Conservation (phyloP, 2,797 vertebrate genomes). For the Pelodytes ibericus region DNA sequence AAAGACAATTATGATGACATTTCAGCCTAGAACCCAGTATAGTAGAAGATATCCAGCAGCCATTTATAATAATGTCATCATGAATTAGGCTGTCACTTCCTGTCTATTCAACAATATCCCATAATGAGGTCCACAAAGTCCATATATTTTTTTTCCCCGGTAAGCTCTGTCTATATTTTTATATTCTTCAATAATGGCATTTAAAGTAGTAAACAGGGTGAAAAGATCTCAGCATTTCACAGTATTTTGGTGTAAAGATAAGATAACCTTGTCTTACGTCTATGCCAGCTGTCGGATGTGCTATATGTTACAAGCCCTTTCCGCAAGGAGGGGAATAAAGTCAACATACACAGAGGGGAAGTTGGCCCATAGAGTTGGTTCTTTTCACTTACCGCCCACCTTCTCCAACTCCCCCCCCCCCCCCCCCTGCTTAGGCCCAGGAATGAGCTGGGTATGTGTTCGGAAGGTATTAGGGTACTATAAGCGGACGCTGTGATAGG, state of each 20-base stretch:
- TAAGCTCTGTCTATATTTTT: conserved; percentile 38
- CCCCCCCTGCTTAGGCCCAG: too few species aligned
- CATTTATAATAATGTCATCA: conserved; percentile 50
- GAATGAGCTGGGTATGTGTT: too few species aligned
- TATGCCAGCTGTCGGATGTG: neutral
- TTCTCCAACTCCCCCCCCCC: too few species aligned
- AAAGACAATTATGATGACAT: conserved; percentile 54
- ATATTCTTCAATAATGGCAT: conserved; percentile 42
- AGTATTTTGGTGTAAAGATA: neutral
- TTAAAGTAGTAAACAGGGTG: conserved; percentile 46
- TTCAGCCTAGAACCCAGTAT: conserved; percentile 36
- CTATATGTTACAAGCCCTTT: neutral
- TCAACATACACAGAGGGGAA: neutral
- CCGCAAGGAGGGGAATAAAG: too few species aligned
- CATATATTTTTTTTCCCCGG: conserved; percentile 20
- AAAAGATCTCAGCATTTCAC: neutral
- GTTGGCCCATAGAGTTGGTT: too few species aligned
- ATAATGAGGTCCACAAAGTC: conserved; percentile 48
- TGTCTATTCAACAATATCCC: conserved; percentile 43
- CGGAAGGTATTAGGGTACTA: too few species aligned
- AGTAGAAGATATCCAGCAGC: conserved; percentile 24
- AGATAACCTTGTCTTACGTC: neutral
- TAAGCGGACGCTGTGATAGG: too few species aligned
- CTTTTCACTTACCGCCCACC: too few species aligned
- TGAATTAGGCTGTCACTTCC: conserved; percentile 40